Evolutionary conservation across 2,113 vertebrate species (phyloP).

Genomic region (Labrus mixtus): DNA sequence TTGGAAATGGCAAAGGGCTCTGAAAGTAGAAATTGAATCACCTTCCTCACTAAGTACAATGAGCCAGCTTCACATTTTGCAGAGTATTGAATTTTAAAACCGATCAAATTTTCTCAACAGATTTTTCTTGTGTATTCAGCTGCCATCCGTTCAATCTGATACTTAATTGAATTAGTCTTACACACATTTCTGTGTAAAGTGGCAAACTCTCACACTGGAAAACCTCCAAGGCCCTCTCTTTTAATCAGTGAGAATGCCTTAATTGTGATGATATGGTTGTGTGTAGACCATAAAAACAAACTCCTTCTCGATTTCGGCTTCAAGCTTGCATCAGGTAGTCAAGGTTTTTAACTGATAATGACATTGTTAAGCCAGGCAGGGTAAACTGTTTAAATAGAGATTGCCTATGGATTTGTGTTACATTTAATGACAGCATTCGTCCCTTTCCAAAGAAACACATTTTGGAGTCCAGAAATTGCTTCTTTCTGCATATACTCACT

Average conservation of each 20-base stretch:
- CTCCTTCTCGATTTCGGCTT: too few relatives aligned
- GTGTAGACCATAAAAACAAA: neutral
- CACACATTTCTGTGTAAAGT: neutral
- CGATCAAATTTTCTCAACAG: slow-evolving; percentile 14
- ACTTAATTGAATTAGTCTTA: neutral
- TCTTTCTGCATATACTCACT: too few relatives aligned
- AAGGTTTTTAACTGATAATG: too few relatives aligned
- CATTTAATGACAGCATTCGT: too few relatives aligned
- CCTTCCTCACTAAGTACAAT: neutral
- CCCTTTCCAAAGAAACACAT: too few relatives aligned
- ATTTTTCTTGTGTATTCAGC: neutral
- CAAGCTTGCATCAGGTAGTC: too few relatives aligned
- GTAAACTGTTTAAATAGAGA: too few relatives aligned
- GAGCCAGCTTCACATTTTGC: neutral
- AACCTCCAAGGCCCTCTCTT: neutral
- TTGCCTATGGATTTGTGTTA: too few relatives aligned
- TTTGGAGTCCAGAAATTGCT: too few relatives aligned
- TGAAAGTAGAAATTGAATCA: neutral
- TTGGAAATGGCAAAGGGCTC: neutral
- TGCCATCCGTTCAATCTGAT: slow-evolving; percentile 1
- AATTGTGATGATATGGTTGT: neutral
- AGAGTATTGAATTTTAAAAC: neutral
- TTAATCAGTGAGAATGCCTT: neutral
- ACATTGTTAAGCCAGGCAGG: too few relatives aligned
- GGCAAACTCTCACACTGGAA: neutral